Evolutionary conservation across 1,140 invertebrate species (phyloP).

Genomic region (Phthorimaea operculella): DNA sequence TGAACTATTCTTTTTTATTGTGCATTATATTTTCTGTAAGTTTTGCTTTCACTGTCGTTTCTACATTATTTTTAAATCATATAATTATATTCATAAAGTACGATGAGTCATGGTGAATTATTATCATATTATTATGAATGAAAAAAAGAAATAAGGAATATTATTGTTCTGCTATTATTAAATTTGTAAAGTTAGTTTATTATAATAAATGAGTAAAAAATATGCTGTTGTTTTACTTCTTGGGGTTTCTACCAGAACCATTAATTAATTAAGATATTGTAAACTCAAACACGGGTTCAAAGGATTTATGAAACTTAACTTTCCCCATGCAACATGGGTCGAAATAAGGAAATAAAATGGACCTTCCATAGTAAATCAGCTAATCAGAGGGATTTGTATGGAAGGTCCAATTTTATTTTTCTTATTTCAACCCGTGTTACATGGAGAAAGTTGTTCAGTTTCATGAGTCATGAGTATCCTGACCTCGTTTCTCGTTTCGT

Average conservation of each 20-base stretch:
- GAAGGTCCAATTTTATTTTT: no score
- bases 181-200: conserved; percentile 69
- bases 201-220: conserved; percentile 65
- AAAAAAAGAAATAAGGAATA: conserved; percentile 65
- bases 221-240: conserved; percentile 39
- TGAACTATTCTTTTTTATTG: conserved; percentile 47
- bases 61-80: conserved; percentile 65
- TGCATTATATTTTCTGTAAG: conserved; percentile 64
- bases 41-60: conserved; percentile 64
- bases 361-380: no score
- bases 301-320: no score
- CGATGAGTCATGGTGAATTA: conserved; percentile 66
- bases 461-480: no score
- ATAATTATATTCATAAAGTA: conserved; percentile 66
- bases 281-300: no score
- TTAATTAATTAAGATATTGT: no score
- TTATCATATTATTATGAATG: conserved; percentile 67
- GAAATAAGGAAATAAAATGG: no score
- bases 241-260: background rate
- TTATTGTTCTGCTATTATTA: conserved; percentile 69
- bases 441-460: no score
- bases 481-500: no score
- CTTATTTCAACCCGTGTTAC: no score
- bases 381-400: no score
- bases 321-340: no score